Conservation (phyloP, 53 echinoderm and acorn worm genomes). For the Echinarachnius parma region DNA sequence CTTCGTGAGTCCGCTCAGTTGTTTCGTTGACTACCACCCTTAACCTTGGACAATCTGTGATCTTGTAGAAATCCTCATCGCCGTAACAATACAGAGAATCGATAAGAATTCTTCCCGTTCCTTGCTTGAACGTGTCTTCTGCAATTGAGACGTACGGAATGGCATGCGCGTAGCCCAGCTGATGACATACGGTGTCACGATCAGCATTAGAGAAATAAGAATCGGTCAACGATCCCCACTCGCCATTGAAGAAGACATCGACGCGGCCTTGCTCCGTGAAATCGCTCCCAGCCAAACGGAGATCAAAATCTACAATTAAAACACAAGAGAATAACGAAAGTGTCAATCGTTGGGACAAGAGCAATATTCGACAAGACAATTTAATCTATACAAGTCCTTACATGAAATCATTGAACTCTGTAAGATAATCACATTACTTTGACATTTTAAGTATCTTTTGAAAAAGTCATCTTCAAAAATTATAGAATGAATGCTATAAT, state of each 20-base stretch:
- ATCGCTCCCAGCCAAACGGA: conserved; percentile 21
- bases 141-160: background rate
- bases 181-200: background rate
- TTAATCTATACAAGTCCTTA: no score
- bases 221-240: conserved; percentile 5
- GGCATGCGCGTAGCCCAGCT: background rate
- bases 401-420: no score
- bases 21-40: background rate
- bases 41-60: no score
- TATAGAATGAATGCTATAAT: no score
- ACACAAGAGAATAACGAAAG: background rate
- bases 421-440: background rate
- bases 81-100: no score
- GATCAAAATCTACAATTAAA: conserved; percentile 5
- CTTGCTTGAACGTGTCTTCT: no score
- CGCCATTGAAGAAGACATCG: conserved; percentile 20
- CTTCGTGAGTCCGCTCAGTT: background rate
- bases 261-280: conserved; percentile 27
- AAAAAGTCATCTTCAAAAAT: background rate
- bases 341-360: background rate
- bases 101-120: no score
- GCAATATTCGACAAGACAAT: no score
- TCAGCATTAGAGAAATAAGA: background rate
- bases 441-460: background rate
- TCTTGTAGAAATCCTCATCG: background rate